Base-by-base conservation (phyloP, 1,140 invertebrate species). In the Phocides pigmalion region DNA sequence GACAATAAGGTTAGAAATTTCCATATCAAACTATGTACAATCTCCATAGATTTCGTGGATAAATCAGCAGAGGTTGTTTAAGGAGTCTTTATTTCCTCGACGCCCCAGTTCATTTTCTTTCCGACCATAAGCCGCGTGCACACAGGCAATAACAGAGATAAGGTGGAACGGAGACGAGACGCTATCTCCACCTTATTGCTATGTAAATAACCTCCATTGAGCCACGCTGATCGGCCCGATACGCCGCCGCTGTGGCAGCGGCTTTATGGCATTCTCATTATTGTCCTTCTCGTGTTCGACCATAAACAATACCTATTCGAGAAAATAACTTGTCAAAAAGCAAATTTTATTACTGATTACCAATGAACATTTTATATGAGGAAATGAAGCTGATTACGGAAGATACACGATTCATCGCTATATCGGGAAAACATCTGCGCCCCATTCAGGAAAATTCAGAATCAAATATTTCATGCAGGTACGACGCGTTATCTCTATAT, bases 161-260 rank as follows among this genome's bases (percentile, higher is more conserved):
- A 87, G 81, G 66, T 68, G 66, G 66, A 69, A 68, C 68, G 66
- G 69, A 73, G 74, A 61, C 70, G 73, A 59, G 61, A 74, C 74
- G 76, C 75, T 86, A 88, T 86, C 84, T 82, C 61, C 75, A 68
- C 70, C 84, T 89, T 87, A 89, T 89, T 89, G 86, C 83, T 87
- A 87, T 89, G 84, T 87, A 89, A 89, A 89, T 89, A 86, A 82
- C 82, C 76, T 82, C 84, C 81, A 83, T 89, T 86, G 79, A 86
- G 75, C 70, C 77, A 62, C 73, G 58, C 71, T 70, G 83, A 88
- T 85, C 75, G 28, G 78, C 41, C 64, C 66, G 84, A 87, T 85
- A 85, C 68, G 72, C 74, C 82, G 79, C 79, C 81, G 66, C 71
- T 83, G 79, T 82, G 82, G 83, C 81, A 83, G 76, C 73, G 79